Conservation (phyloP, 2,113 vertebrate genomes). For the Ciconia boyciana region DNA sequence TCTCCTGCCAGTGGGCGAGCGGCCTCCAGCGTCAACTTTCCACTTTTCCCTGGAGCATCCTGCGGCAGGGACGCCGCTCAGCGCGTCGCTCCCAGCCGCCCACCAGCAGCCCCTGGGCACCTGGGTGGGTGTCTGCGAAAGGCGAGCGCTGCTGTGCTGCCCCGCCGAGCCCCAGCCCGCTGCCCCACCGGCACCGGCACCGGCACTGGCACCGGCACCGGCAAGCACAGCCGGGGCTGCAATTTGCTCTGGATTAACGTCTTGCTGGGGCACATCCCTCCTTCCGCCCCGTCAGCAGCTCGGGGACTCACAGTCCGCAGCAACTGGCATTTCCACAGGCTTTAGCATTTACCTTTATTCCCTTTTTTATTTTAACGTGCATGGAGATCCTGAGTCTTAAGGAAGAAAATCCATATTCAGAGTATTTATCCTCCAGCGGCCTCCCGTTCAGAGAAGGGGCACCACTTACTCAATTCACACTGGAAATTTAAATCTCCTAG, state of each 20-base stretch:
- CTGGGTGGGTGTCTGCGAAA: background rate
- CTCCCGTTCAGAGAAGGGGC: too few species aligned
- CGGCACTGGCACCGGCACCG: too few species aligned
- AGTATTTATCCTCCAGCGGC: background rate
- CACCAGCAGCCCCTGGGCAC: background rate
- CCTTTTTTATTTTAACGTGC: background rate
- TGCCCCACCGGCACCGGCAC: background rate
- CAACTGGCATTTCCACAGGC: background rate
- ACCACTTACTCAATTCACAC: too few species aligned
- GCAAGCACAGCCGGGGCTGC: background rate
- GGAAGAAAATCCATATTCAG: background rate
- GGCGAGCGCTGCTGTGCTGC: too few species aligned
- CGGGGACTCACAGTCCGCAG: background rate
- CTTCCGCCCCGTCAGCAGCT: background rate
- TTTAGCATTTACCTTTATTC: background rate
- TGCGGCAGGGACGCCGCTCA: background rate
- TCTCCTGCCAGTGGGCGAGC: background rate
- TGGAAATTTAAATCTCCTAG: background rate
- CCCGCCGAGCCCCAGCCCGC: background rate
- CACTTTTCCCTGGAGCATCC: background rate
- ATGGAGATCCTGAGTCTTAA: background rate
- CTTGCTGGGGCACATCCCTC: background rate
- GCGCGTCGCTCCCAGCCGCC: background rate
- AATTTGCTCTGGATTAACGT: conserved; percentile 14
- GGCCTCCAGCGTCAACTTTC: background rate